Percentiles rank a stretch among this genome's conserved stretches.
These are phyloP conservation scores for Drosophila baimaii DNA, from an alignment of 1,140 invertebrate genomes.

Conservation along the genomic window DNA sequence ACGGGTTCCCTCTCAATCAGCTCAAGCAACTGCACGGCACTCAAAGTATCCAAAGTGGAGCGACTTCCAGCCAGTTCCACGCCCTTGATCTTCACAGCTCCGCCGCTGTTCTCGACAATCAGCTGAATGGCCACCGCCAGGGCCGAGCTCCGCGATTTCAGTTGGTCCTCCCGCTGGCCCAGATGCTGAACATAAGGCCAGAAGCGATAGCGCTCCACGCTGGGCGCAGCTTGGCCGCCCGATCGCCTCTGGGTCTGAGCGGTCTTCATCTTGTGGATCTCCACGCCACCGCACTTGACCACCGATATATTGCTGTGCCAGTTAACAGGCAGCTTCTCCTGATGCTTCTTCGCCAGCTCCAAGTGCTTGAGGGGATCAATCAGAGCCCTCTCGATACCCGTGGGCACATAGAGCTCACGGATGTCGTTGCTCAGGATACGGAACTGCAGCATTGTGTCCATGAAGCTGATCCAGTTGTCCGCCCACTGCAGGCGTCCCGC, in stretches of 20 bases:
- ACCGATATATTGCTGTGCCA: conserved; percentile 91
- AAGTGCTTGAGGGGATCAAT: conserved; percentile 92
- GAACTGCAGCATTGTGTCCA: conserved; percentile 98
- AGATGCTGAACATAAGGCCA: conserved; percentile 88
- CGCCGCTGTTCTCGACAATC: conserved; percentile 90
- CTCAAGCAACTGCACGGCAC: conserved; percentile 86
- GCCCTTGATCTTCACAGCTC: conserved; percentile 89
- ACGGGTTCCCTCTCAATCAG: conserved; percentile 88
- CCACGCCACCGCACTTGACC: conserved; percentile 93
- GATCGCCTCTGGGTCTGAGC: conserved; percentile 93
- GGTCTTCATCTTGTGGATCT: conserved; percentile 95
- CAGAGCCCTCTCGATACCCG: conserved; percentile 90
- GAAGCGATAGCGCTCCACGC: conserved; percentile 93
- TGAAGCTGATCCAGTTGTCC: conserved; percentile 95
- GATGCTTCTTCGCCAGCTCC: conserved; percentile 85
- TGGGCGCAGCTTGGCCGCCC: conserved; percentile 90
- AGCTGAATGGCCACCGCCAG: conserved; percentile 88
- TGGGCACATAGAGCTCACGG: conserved; percentile 93
- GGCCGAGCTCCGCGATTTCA: conserved; percentile 85
- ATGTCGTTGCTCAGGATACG: conserved; percentile 91
- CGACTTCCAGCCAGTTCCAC: conserved; percentile 89
- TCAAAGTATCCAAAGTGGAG: conserved; percentile 86
- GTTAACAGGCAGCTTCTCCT: conserved; percentile 86
- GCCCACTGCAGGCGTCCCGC: conserved; percentile 91
- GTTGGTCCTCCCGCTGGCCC: conserved; percentile 83